These are phyloP conservation scores for Lycocorax pyrrhopterus DNA, from an alignment of 2,113 vertebrate species.

Conservation along the genomic window DNA sequence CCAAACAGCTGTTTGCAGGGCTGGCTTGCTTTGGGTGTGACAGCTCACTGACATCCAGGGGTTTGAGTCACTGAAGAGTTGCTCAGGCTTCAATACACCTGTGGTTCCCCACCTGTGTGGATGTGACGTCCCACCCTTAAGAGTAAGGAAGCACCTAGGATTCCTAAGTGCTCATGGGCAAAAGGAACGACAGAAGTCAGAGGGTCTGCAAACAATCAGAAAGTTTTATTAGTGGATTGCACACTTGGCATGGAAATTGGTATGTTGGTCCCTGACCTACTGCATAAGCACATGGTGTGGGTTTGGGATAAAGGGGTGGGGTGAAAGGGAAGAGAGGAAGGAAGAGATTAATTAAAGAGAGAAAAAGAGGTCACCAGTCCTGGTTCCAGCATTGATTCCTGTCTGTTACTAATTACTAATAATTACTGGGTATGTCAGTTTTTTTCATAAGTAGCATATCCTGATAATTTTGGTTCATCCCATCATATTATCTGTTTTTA, in stretches of 20 bases:
- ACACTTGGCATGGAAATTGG: too few species aligned
- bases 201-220: not conserved
- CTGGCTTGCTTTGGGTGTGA: not conserved
- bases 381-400: not conserved
- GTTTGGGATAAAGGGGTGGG: not conserved
- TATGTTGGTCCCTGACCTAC: not conserved
- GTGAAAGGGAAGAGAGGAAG: not conserved
- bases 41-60: not conserved
- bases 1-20: not conserved
- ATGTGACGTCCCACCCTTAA: not conserved
- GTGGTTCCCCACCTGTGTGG: not conserved
- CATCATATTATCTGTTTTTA: not conserved
- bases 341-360: not conserved
- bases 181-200: fast-evolving
- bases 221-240: not conserved
- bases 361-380: not conserved
- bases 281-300: not conserved
- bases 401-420: not conserved
- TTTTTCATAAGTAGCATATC: not conserved
- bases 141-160: not conserved
- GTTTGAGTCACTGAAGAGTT: not conserved
- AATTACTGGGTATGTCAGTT: not conserved
- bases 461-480: not conserved
- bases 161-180: fast-evolving
- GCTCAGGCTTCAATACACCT: not conserved